These are phyloP conservation scores for Tyrophagus putrescentiae DNA, from an alignment of 1,140 invertebrate genomes.

Conservation along the genomic window DNA sequence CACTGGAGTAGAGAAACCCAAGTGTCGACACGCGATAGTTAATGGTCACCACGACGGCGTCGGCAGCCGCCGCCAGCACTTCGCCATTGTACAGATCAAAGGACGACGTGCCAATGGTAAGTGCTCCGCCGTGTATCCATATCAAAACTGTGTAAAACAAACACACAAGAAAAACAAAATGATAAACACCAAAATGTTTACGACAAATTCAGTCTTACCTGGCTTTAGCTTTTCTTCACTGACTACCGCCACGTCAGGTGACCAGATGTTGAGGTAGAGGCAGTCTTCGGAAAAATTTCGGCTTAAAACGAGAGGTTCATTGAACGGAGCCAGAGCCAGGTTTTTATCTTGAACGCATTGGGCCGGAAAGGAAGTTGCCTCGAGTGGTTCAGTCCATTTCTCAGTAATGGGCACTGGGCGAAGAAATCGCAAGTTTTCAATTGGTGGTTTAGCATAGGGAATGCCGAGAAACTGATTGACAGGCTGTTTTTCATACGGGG, in stretches of 20 bases:
- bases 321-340: conserved; percentile 43
- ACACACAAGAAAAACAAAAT: too few species aligned
- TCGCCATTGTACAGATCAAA: conserved; percentile 81
- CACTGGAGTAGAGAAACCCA: conserved; percentile 77
- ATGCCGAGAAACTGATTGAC: not conserved
- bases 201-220: too few species aligned
- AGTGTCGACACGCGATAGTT: conserved; percentile 82
- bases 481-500: conserved; percentile 39
- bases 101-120: conserved; percentile 61
- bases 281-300: not conserved
- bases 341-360: conserved; percentile 81
- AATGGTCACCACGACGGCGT: conserved; percentile 82
- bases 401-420: not conserved
- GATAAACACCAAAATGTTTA: too few species aligned
- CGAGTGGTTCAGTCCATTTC: conserved; percentile 23
- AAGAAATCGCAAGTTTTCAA: not conserved
- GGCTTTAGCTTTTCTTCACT: not conserved
- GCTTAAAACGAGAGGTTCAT: conserved; percentile 25
- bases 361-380: conserved; percentile 62
- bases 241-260: not conserved
- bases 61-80: conserved; percentile 71
- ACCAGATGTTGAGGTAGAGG: too few species aligned
- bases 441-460: conserved; percentile 10
- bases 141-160: too few species aligned
- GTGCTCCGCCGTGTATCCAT: conserved; percentile 92